phyloP scores from a whole-genome alignment of 2,888 invertebrate species.

The Volucella bombylans region DNA sequence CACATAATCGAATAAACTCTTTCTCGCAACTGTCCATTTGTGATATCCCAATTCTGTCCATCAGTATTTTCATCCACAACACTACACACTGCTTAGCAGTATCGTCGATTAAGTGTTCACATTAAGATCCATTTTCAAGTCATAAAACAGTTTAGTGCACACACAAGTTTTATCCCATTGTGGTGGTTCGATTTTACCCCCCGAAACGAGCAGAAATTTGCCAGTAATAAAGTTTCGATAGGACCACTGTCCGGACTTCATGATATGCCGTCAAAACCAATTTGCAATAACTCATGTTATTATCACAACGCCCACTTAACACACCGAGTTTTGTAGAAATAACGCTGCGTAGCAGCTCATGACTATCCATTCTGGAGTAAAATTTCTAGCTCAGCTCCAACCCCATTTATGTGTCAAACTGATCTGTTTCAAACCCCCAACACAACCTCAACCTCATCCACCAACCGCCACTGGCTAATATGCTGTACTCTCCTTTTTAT shows the following conservation, averaged over 20 bases:
- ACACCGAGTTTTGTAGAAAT: conserved; percentile 19
- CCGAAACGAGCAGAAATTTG: conserved; percentile 3
- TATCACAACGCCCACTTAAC: conserved; percentile 53
- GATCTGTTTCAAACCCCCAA: neutral
- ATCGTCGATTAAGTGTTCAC: conserved; percentile 14
- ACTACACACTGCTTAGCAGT: neutral
- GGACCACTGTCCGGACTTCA: conserved; percentile 36
- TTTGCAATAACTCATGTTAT: conserved; percentile 59
- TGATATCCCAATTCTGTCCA: no score
- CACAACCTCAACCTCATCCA: neutral
- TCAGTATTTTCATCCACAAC: no score
- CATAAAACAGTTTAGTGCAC: conserved; percentile 37
- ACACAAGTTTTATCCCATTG: conserved; percentile 11
- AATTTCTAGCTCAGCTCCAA: neutral
- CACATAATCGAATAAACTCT: no score
- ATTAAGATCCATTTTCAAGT: conserved; percentile 22
- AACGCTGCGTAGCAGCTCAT: conserved; percentile 7
- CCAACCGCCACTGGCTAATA: neutral
- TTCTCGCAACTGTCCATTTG: no score
- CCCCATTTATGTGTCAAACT: no score
- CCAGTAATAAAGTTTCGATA: conserved; percentile 43
- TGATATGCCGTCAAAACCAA: conserved; percentile 43
- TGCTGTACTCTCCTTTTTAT: conserved; percentile 58
- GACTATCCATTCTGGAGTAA: conserved; percentile 1
- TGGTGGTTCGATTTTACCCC: neutral